Base-by-base conservation (phyloP, 2,113 vertebrate genomes). In the Deroptyus accipitrinus region DNA sequence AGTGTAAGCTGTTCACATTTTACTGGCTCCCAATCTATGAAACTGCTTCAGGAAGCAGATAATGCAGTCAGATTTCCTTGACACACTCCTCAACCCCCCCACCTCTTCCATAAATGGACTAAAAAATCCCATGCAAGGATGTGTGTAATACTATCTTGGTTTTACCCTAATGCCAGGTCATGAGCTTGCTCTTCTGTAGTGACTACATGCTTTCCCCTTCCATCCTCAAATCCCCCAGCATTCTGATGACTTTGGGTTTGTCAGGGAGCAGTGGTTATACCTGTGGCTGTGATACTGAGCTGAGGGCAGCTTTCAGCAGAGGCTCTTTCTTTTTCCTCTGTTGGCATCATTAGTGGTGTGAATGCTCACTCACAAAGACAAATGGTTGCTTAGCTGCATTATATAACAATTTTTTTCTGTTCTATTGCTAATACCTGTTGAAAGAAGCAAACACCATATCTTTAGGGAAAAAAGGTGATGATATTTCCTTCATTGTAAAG, bases 21-120 rank as follows among this genome's bases (percentile, higher is more conserved):
- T 74, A 49, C 31, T 75, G 42, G 23, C 76, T 91, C 59, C 46
- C 69, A 74, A 2, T 92, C 73, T 59, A 10, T 70, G 64, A 74
- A 90, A 81, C 25, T 74, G 39, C 62, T 86, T 86, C 51, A 88
- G 86, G 83, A 95, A 91, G 30, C 54, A 73, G 59, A 19, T 49
- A 79, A 39, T 69, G 25, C 28, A 39, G 16, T 55, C 33, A 37
- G 4, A 14, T 63, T 70, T 83, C 64, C 49, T 48, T 73, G 4
- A 52, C 66, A 11, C 5, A 41, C 28, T 85, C 55, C 42, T 72
- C 76, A 27, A 27, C 69, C 27, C 28, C 24, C 52, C 59, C 3
- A 20, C 13, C 33, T 59, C 55, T 59, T 59, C 17, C 6, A 31
- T 44, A 44, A 44, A 35, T 12, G 18, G 20, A 54, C 23, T 44